These are phyloP conservation scores for Enoplolaimus lenunculus DNA, from an alignment of 2,888 invertebrate species.

Conservation along the genomic window DNA sequence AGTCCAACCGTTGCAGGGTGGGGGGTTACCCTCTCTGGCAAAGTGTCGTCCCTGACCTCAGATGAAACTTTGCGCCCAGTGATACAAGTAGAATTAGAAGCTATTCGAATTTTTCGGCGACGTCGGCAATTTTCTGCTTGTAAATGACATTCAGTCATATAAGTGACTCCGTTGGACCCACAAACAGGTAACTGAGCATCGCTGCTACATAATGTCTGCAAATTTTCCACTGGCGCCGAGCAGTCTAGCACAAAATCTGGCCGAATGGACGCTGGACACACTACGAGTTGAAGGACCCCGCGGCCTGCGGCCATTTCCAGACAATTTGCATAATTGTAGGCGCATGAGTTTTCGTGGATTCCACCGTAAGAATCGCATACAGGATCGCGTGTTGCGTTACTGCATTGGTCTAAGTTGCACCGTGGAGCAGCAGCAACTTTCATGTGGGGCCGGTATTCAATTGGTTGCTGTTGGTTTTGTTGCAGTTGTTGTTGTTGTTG, in stretches of 20 bases:
- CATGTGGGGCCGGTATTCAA: too few relatives aligned
- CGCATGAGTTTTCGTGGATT: constrained; percentile 6
- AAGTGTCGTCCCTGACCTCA: too few relatives aligned
- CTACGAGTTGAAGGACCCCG: neutral
- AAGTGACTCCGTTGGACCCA: neutral
- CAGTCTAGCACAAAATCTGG: neutral
- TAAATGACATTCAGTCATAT: neutral
- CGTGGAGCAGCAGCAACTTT: neutral
- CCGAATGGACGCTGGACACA: neutral
- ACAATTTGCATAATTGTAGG: constrained; percentile 12
- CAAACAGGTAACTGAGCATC: neutral
- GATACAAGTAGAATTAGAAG: neutral
- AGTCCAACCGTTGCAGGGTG: too few relatives aligned
- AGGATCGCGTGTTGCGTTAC: neutral
- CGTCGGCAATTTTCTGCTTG: neutral
- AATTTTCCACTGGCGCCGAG: neutral
- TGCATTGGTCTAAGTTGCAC: neutral
- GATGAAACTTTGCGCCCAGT: too few relatives aligned
- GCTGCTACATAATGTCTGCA: neutral
- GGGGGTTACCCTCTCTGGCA: neutral
- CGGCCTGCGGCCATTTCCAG: neutral
- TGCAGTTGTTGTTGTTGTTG: constrained; percentile 6
- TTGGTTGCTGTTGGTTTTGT: neutral
- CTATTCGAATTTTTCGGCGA: neutral
- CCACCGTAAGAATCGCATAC: constrained; percentile 8